Conservation (phyloP, 1,140 invertebrate genomes). For the Drosophila nannoptera region DNA sequence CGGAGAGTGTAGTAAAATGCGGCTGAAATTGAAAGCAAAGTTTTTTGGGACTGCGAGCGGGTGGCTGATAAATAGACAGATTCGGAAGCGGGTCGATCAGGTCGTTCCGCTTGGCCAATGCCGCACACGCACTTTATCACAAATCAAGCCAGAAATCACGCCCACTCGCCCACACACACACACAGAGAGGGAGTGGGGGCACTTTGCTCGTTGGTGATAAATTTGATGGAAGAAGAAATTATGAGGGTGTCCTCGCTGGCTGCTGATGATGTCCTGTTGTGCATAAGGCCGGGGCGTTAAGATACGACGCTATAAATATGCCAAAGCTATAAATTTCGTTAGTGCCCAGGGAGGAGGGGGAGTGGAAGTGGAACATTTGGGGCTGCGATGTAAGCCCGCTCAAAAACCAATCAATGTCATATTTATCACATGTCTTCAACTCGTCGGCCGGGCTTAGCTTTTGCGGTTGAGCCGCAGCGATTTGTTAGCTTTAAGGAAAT, state of each 20-base stretch:
- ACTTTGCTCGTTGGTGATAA: slow-evolving; percentile 59
- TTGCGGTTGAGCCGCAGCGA: slow-evolving; percentile 7
- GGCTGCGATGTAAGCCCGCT: slow-evolving; percentile 37
- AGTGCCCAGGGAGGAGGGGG: slow-evolving; percentile 12
- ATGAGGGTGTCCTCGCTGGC: slow-evolving; percentile 63
- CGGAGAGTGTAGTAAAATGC: slow-evolving; percentile 57
- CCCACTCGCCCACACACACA: slow-evolving; percentile 22
- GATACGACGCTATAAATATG: slow-evolving; percentile 75
- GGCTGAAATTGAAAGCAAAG: slow-evolving; percentile 71
- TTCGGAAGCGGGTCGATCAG: slow-evolving; percentile 17
- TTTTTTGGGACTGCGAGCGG: slow-evolving; percentile 28
- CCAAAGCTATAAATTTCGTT: slow-evolving; percentile 67
- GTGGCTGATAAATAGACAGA: slow-evolving; percentile 61
- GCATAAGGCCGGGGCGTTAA: slow-evolving; percentile 54
- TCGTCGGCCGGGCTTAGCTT: slow-evolving; percentile 18
- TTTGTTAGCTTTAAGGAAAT: slow-evolving; percentile 34
- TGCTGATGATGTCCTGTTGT: slow-evolving; percentile 72
- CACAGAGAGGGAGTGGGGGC: not conserved
- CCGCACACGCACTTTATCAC: slow-evolving; percentile 73
- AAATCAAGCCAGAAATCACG: slow-evolving; percentile 74
- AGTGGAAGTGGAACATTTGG: too few species aligned
- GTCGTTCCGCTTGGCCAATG: slow-evolving; percentile 45
- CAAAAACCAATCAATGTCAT: slow-evolving; percentile 78
- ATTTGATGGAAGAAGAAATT: slow-evolving; percentile 73
- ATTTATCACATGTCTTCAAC: slow-evolving; percentile 67